These are phyloP conservation scores for Ichneumon xanthorius DNA, from an alignment of 2,888 invertebrate species.

Conservation along the genomic window DNA sequence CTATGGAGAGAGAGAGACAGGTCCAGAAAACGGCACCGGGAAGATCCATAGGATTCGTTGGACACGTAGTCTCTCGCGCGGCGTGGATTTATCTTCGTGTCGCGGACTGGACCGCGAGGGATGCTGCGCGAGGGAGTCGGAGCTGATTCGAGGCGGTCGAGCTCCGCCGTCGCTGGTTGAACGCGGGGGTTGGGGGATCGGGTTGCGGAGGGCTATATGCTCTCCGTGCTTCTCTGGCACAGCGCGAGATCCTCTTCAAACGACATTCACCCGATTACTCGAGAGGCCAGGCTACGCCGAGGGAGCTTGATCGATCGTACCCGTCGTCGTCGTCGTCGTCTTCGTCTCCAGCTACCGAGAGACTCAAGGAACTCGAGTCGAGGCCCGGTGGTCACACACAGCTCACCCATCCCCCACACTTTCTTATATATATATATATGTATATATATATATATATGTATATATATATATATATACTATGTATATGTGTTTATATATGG, in stretches of 20 bases:
- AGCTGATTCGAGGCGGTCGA: conserved; percentile 41
- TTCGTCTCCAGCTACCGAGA: conserved; percentile 21
- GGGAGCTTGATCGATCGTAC: conserved; percentile 56
- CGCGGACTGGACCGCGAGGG: conserved; percentile 33
- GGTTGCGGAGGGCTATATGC: conserved; percentile 3
- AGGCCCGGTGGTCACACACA: conserved; percentile 1
- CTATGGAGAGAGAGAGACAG: neutral
- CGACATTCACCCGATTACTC: conserved; percentile 41
- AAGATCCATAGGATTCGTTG: conserved; percentile 40
- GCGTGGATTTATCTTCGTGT: conserved; percentile 56
- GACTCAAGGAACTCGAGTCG: conserved; percentile 43
- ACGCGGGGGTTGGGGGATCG: conserved; percentile 4
- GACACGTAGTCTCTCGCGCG: conserved; percentile 48
- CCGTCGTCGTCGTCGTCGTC: conserved; percentile 27
- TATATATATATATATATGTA: neutral
- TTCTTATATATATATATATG: neutral
- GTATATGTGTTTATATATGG: too few relatives aligned
- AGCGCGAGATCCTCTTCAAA: conserved; percentile 39
- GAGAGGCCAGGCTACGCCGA: conserved; percentile 31
- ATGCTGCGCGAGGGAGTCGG: conserved; percentile 1
- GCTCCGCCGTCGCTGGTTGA: conserved; percentile 1
- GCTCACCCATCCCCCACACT: neutral
- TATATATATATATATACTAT: neutral
- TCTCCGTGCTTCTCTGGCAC: neutral
- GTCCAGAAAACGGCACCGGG: neutral